phyloP scores from a whole-genome alignment of 2,797 vertebrate species.

The Phalanger gymnotis region DNA sequence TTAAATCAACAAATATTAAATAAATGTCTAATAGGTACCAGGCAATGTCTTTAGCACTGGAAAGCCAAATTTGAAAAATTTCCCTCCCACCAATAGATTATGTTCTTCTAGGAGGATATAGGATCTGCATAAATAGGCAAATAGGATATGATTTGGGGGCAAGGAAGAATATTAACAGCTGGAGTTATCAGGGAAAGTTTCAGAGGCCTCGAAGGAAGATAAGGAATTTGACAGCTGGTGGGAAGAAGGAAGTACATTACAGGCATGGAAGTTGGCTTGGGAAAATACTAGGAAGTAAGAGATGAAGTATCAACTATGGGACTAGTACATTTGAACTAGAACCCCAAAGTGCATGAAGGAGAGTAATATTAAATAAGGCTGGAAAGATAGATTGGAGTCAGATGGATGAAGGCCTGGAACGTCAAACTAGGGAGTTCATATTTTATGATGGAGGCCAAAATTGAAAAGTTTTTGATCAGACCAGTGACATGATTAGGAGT shows the following conservation, averaged over 20 bases:
- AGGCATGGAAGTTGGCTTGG: not conserved
- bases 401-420: not conserved
- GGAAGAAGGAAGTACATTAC: not conserved
- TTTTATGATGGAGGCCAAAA: not conserved
- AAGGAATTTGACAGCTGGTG: not conserved
- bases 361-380: not conserved
- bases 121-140: not conserved
- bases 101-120: not conserved
- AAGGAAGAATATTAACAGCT: not conserved
- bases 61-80: not conserved
- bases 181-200: not conserved
- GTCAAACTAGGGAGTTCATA: not conserved
- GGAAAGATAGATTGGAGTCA: not conserved
- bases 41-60: not conserved
- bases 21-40: not conserved
- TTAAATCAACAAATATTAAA: not conserved
- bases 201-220: not conserved
- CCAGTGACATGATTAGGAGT: not conserved
- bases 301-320: not conserved
- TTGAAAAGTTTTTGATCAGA: not conserved
- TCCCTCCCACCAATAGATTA: not conserved
- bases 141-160: not conserved
- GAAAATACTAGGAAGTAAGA: not conserved
- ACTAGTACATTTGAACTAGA: not conserved
- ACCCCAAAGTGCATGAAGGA: not conserved